phyloP scores from a whole-genome alignment of 2,113 vertebrate genomes.

The Neopipo cinnamomea region DNA sequence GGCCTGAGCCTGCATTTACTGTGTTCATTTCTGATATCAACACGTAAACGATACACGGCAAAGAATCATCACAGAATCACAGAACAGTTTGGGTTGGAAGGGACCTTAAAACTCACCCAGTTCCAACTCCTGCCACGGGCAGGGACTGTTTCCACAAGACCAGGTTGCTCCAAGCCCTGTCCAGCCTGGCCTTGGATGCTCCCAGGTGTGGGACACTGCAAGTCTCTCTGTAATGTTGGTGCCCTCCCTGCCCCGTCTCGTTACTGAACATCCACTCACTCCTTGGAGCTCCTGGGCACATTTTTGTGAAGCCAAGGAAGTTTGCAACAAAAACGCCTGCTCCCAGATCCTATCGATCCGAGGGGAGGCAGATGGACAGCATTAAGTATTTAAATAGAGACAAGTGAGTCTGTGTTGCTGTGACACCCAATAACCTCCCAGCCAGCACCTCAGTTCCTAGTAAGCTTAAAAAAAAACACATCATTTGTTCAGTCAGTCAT shows the following conservation, averaged over 20 bases:
- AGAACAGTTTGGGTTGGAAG: background rate
- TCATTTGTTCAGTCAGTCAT: constrained; percentile 31
- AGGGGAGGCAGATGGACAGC: background rate
- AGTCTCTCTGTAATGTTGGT: accelerated
- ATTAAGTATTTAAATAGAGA: constrained; percentile 19
- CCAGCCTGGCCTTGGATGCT: background rate
- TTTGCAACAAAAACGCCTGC: background rate
- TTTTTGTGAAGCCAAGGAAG: background rate
- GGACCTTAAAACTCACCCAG: background rate
- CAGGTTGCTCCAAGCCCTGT: background rate
- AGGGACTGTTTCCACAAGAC: background rate
- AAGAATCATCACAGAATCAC: background rate
- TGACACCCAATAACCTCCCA: background rate
- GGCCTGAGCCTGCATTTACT: accelerated
- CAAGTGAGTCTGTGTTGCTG: background rate
- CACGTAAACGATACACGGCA: accelerated
- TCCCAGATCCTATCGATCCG: background rate
- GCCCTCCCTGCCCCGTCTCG: accelerated
- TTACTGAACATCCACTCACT: accelerated
- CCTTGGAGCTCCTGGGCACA: background rate
- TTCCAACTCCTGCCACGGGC: background rate
- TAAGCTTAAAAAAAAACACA: background rate
- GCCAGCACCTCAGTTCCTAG: background rate
- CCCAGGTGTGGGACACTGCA: background rate
- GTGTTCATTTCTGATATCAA: background rate